These are phyloP conservation scores for Epiblema foenella DNA, from an alignment of 2,888 invertebrate genomes.

Conservation along the genomic window DNA sequence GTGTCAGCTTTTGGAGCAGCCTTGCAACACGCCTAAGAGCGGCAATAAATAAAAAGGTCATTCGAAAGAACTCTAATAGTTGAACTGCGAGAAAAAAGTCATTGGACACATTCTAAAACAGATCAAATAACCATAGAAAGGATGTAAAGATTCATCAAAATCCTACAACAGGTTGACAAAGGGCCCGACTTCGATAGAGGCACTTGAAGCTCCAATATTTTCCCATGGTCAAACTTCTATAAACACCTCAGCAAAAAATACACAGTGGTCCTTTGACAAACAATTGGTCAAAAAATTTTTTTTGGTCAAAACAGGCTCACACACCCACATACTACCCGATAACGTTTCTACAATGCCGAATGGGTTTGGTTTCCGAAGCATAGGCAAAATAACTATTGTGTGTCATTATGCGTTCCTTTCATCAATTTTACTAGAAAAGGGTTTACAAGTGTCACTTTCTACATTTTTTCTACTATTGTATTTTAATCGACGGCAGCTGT, in stretches of 20 bases:
- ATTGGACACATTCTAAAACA: conserved; percentile 45
- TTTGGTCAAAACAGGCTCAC: conserved; percentile 74
- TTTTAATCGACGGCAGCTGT: conserved; percentile 48
- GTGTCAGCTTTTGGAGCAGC: conserved; percentile 45
- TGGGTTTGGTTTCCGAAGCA: conserved; percentile 68
- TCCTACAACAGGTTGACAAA: conserved; percentile 74
- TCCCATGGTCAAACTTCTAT: conserved; percentile 83
- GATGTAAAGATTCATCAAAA: conserved; percentile 68
- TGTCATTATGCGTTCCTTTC: conserved; percentile 79
- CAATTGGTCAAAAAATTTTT: conserved; percentile 82
- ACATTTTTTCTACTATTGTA: conserved; percentile 50
- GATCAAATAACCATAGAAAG: conserved; percentile 58
- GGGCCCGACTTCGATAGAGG: conserved; percentile 67
- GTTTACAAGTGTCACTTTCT: conserved; percentile 81
- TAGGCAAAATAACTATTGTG: conserved; percentile 81
- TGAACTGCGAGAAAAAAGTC: conserved; percentile 13
- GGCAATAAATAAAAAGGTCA: conserved; percentile 39
- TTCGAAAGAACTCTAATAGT: conserved; percentile 16
- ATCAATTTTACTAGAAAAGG: conserved; percentile 80
- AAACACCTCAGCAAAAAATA: conserved; percentile 81
- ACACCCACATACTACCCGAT: conserved; percentile 78
- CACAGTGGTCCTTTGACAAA: conserved; percentile 76
- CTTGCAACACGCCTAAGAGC: conserved; percentile 36
- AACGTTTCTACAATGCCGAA: conserved; percentile 75
- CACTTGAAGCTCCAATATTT: conserved; percentile 82